These are phyloP conservation scores for Drosophila tsacasi DNA, from an alignment of 1,140 invertebrate genomes.

Conservation along the genomic window DNA sequence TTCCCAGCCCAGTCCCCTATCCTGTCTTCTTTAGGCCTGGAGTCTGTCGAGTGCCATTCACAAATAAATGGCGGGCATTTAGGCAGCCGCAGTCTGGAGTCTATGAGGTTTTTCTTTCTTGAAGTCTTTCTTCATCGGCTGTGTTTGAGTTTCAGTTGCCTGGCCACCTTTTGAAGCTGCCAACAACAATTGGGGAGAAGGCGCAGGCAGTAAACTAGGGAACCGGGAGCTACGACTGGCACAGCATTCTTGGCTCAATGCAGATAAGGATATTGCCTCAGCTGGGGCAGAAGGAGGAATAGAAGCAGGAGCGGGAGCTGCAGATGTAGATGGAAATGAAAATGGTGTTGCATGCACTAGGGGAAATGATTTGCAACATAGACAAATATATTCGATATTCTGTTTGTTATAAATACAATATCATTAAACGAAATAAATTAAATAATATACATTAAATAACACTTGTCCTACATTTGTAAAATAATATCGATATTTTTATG, in stretches of 20 bases:
- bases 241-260: constrained; percentile 64
- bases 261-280: constrained; percentile 77
- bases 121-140: constrained; percentile 27
- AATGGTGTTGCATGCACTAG: constrained; percentile 9
- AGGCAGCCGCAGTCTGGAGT: constrained; percentile 50
- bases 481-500: neutral
- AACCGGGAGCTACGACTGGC: constrained; percentile 1
- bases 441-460: no score
- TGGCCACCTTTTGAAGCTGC: constrained; percentile 30
- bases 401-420: neutral
- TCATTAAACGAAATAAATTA: neutral
- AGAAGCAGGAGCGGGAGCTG: neutral
- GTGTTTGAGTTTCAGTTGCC: constrained; percentile 47
- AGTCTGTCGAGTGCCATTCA: constrained; percentile 66
- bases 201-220: constrained; percentile 12
- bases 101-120: constrained; percentile 11
- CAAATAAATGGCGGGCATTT: constrained; percentile 81
- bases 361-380: neutral
- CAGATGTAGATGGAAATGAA: constrained; percentile 31
- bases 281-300: constrained; percentile 21
- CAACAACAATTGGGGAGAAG: constrained; percentile 68
- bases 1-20: neutral
- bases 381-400: neutral
- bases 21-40: constrained; percentile 34
- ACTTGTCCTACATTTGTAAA: no score